Evolutionary conservation across 2,888 invertebrate genomes (phyloP).

Genomic region (Zeuzera pyrina): DNA sequence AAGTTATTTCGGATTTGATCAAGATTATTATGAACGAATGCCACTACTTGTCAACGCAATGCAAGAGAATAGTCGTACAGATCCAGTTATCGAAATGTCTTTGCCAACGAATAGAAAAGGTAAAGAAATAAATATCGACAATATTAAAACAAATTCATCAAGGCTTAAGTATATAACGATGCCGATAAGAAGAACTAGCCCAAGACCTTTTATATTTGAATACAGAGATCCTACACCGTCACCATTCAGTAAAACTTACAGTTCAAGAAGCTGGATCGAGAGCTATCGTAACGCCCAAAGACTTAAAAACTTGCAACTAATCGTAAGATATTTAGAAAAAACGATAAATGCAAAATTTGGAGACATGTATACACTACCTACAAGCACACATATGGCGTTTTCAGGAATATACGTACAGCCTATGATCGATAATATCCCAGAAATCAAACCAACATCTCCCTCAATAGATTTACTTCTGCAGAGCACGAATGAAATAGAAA

Average conservation of each 20-base stretch:
- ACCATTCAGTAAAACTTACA: slow-evolving; percentile 49
- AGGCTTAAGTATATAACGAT: slow-evolving; percentile 22
- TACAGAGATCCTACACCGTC: slow-evolving; percentile 49
- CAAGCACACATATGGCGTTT: slow-evolving; percentile 45
- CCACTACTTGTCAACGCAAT: slow-evolving; percentile 60
- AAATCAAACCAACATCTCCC: slow-evolving; percentile 11
- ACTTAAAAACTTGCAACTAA: slow-evolving; percentile 54
- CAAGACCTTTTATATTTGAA: slow-evolving; percentile 65
- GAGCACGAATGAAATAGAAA: slow-evolving; percentile 30
- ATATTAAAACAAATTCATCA: slow-evolving; percentile 15
- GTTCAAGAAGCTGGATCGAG: slow-evolving; percentile 56
- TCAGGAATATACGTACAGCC: slow-evolving; percentile 55
- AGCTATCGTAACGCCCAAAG: slow-evolving; percentile 58
- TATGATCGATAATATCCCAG: slow-evolving; percentile 21
- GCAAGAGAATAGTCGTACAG: slow-evolving; percentile 53
- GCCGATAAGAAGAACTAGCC: slow-evolving; percentile 51
- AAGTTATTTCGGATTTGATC: slow-evolving; percentile 55
- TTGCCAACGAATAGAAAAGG: slow-evolving; percentile 20
- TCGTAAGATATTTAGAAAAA: slow-evolving; percentile 58
- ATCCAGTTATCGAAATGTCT: slow-evolving; percentile 32
- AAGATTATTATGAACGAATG: slow-evolving; percentile 64
- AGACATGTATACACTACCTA: slow-evolving; percentile 40
- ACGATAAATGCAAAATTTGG: slow-evolving; percentile 59
- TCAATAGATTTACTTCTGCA: slow-evolving; percentile 23
- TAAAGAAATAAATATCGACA: slow-evolving; percentile 18